A percentile compares a stretch with the other conserved stretches of the same genome.
Conservation (phyloP, 2,888 invertebrate genomes). For the Portevinia maculata region DNA sequence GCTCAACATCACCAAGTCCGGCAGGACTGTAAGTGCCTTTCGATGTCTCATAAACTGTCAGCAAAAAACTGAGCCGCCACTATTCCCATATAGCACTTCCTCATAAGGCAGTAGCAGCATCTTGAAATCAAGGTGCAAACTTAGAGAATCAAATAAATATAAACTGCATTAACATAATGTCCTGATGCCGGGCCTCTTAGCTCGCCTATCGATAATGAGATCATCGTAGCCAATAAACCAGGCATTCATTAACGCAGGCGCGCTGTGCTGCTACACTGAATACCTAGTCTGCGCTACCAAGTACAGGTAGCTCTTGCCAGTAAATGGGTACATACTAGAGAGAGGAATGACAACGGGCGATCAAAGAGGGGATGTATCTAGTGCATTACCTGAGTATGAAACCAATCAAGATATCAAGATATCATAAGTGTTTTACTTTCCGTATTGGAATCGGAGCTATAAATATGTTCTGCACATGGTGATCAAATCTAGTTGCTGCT, state of each 20-base stretch:
- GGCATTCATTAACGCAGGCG: slow-evolving; percentile 72
- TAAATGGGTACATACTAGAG: slow-evolving; percentile 21
- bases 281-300: slow-evolving; percentile 10
- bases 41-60: slow-evolving; percentile 66
- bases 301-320: slow-evolving; percentile 42
- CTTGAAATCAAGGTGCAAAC: slow-evolving; percentile 67
- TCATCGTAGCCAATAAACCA: slow-evolving; percentile 72
- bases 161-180: slow-evolving; percentile 73
- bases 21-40: slow-evolving; percentile 68
- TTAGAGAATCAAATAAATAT: slow-evolving; percentile 71
- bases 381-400: slow-evolving; percentile 68
- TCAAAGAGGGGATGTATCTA: slow-evolving; percentile 20
- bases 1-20: slow-evolving; percentile 12
- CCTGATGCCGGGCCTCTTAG: slow-evolving; percentile 57
- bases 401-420: slow-evolving; percentile 72
- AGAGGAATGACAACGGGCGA: slow-evolving; percentile 5
- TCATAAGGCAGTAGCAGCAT: slow-evolving; percentile 55
- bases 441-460: slow-evolving; percentile 54
- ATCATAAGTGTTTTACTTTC: slow-evolving; percentile 67
- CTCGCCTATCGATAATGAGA: slow-evolving; percentile 72
- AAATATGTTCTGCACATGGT: slow-evolving; percentile 66
- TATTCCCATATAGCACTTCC: slow-evolving; percentile 71
- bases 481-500: slow-evolving; percentile 68
- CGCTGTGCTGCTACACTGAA: slow-evolving; percentile 21
- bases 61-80: slow-evolving; percentile 21